A percentile compares a stretch with the other conserved stretches of the same genome.
These are phyloP conservation scores for Mizuhopecten yessoensis DNA, from an alignment of 1,140 invertebrate species.

Conservation along the genomic window DNA sequence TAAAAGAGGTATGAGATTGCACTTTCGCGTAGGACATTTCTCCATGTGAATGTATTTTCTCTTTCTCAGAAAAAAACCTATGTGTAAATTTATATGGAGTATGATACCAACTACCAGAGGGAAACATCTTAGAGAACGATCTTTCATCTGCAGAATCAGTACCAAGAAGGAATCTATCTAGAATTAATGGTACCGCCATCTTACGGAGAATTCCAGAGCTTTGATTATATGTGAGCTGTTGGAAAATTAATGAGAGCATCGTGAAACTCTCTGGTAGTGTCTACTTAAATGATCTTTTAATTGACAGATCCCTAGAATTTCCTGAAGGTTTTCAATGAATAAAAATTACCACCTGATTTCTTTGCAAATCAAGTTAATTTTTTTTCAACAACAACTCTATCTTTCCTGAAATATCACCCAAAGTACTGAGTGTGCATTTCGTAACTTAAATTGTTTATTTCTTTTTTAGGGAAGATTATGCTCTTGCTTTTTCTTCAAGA, in stretches of 20 bases:
- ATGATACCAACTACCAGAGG: not conserved
- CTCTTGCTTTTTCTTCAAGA: not conserved
- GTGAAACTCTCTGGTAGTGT: not conserved
- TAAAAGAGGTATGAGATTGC: not conserved
- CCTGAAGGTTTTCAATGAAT: constrained; percentile 13
- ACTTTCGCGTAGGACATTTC: not conserved
- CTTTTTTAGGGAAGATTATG: not conserved
- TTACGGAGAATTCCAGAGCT: not conserved
- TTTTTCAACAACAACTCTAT: not conserved
- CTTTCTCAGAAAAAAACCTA: not conserved
- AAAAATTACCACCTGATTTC: constrained; percentile 35
- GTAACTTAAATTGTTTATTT: not conserved
- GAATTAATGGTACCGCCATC: not conserved
- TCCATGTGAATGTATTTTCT: not conserved
- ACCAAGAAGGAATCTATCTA: not conserved
- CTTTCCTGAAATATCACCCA: not conserved
- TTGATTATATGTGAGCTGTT: constrained; percentile 38
- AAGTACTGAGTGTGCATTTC: not conserved
- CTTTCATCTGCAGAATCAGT: not conserved
- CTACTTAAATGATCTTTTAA: constrained; percentile 29
- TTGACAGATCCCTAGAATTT: not conserved
- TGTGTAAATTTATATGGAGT: not conserved
- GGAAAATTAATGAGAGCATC: not conserved
- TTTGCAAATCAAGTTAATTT: not conserved
- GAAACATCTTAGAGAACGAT: not conserved